Conservation (phyloP, 2,113 vertebrate genomes). For the Lagopus muta region DNA sequence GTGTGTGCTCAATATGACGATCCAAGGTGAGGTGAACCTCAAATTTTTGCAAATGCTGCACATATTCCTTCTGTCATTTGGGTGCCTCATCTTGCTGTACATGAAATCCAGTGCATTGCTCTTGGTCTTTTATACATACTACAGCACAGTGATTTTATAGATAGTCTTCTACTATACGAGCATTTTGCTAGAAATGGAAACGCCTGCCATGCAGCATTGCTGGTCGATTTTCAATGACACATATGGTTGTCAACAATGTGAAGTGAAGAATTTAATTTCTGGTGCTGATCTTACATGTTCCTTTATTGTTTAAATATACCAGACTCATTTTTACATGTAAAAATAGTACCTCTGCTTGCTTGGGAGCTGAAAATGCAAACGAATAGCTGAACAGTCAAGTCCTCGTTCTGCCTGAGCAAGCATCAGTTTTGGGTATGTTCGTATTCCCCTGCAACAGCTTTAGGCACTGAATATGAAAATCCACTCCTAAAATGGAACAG, state of each 20-base stretch:
- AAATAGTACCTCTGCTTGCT: not conserved
- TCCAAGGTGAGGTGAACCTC: not conserved
- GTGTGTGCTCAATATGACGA: not conserved
- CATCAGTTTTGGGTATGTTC: not conserved
- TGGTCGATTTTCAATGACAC: not conserved
- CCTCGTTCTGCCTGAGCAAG: not conserved
- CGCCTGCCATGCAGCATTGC: not conserved
- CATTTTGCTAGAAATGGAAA: not conserved
- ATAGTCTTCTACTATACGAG: not conserved
- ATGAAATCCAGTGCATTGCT: not conserved
- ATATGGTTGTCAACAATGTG: not conserved
- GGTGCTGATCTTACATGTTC: not conserved
- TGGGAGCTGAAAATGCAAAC: not conserved
- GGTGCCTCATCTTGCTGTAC: not conserved
- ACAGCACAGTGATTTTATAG: not conserved
- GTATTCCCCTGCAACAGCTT: slow-evolving; percentile 4
- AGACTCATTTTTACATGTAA: not conserved
- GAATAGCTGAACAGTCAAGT: not conserved
- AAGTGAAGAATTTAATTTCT: not conserved
- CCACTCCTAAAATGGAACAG: slow-evolving; percentile 19
- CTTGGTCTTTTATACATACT: not conserved
- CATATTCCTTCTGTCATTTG: not conserved
- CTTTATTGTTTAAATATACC: not conserved
- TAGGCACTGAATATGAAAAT: slow-evolving; percentile 40
- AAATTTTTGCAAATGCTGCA: not conserved